phyloP scores from a whole-genome alignment of 2,797 vertebrate genomes.

The Artibeus jamaicensis region DNA sequence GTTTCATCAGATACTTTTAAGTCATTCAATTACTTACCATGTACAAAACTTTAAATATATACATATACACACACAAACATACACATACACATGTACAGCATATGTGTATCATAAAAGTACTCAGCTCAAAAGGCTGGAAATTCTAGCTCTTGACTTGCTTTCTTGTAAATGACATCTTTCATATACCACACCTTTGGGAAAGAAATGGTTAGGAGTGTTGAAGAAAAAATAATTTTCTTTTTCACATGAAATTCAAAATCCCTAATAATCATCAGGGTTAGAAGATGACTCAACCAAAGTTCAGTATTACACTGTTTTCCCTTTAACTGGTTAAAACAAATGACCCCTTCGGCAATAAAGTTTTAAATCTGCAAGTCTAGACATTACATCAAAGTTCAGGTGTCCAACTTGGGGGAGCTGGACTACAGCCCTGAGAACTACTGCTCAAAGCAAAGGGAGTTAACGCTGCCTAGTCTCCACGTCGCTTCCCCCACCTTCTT shows the following conservation, averaged over 20 bases:
- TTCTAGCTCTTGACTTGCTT: background rate
- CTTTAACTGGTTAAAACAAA: slow-evolving; percentile 79
- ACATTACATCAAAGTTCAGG: slow-evolving; percentile 86
- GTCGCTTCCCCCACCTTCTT: slow-evolving; percentile 6
- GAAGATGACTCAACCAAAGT: slow-evolving; percentile 53
- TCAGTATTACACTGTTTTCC: slow-evolving; percentile 64
- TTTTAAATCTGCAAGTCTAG: slow-evolving; percentile 83
- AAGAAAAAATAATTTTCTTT: background rate
- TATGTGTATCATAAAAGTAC: background rate
- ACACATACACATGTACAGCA: background rate
- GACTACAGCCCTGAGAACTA: slow-evolving; percentile 63
- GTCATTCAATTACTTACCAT: background rate
- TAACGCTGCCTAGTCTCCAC: slow-evolving; percentile 5
- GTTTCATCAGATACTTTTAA: slow-evolving; percentile 31
- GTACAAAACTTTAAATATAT: background rate
- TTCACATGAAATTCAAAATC: slow-evolving; percentile 31
- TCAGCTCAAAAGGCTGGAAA: background rate
- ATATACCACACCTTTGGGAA: background rate
- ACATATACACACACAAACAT: background rate
- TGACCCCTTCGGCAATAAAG: slow-evolving; percentile 78
- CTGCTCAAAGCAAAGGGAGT: slow-evolving; percentile 46
- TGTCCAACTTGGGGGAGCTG: slow-evolving; percentile 74
- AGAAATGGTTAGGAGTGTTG: background rate
- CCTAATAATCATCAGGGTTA: background rate
- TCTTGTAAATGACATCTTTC: slow-evolving; percentile 41